Evolutionary conservation across 2,113 vertebrate genomes (phyloP).

Genomic region (Platysternon megacephalum): DNA sequence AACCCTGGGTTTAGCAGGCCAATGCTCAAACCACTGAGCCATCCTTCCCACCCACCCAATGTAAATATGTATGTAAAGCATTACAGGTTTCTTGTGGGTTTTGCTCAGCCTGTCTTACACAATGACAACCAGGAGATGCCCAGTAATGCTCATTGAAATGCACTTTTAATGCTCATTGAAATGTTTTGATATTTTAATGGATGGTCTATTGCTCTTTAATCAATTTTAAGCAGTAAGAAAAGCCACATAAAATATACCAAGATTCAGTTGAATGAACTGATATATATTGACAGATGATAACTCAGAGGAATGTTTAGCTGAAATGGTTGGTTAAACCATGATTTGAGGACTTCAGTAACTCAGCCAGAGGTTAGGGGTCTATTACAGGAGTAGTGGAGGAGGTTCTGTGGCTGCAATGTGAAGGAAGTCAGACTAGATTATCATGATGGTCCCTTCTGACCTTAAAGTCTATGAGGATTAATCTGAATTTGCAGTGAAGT

Average conservation of each 20-base stretch:
- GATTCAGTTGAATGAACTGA: not conserved
- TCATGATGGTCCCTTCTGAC: no score
- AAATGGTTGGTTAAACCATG: not conserved
- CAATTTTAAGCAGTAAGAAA: not conserved
- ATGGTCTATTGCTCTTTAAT: not conserved
- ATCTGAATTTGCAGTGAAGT: not conserved
- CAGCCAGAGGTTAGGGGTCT: no score
- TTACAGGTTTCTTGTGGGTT: not conserved
- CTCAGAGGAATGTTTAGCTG: slow-evolving; percentile 20
- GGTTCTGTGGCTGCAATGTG: no score
- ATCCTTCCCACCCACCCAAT: not conserved
- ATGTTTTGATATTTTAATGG: not conserved
- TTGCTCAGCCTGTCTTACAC: not conserved
- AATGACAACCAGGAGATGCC: not conserved
- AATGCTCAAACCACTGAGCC: no score
- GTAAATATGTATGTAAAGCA: not conserved
- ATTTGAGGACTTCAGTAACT: no score
- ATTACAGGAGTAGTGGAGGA: no score
- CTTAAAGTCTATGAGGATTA: not conserved
- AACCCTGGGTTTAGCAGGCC: no score
- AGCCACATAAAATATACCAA: not conserved
- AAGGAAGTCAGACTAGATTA: no score
- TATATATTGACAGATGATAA: not conserved
- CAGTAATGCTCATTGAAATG: not conserved
- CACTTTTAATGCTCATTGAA: not conserved